Evolutionary conservation across 2,113 vertebrate genomes (phyloP).

Genomic region (Cichladusa arquata): DNA sequence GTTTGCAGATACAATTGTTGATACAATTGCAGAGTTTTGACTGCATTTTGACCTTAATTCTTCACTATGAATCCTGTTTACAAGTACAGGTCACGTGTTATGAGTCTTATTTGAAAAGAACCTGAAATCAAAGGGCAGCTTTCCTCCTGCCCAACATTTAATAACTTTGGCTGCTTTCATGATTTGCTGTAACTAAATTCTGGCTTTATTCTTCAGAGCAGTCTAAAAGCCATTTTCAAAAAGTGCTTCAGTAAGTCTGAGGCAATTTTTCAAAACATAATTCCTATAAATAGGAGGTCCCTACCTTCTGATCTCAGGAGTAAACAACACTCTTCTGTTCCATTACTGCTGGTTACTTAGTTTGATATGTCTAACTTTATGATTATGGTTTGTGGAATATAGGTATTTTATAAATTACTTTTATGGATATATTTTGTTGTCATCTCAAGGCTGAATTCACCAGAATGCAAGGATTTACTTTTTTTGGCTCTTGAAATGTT

Average conservation of each 20-base stretch:
- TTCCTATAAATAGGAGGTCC: not conserved
- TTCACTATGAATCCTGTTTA: not conserved
- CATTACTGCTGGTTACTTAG: not conserved
- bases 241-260: not conserved
- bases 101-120: not conserved
- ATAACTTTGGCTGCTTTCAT: not conserved
- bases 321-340: not conserved
- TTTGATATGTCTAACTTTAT: not conserved
- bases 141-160: not conserved
- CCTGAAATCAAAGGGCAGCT: not conserved
- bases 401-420: not conserved
- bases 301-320: not conserved
- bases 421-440: not conserved
- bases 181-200: not conserved
- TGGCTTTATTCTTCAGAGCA: not conserved
- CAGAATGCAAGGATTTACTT: not conserved
- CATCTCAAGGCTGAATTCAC: not conserved
- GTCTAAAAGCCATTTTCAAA: not conserved
- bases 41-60: not conserved
- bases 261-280: not conserved
- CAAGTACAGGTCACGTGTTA: not conserved
- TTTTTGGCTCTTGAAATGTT: not conserved
- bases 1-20: not conserved
- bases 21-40: not conserved
- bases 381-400: not conserved